These are phyloP conservation scores for Sinella curviseta DNA, from an alignment of 1,140 invertebrate genomes.

Conservation along the genomic window DNA sequence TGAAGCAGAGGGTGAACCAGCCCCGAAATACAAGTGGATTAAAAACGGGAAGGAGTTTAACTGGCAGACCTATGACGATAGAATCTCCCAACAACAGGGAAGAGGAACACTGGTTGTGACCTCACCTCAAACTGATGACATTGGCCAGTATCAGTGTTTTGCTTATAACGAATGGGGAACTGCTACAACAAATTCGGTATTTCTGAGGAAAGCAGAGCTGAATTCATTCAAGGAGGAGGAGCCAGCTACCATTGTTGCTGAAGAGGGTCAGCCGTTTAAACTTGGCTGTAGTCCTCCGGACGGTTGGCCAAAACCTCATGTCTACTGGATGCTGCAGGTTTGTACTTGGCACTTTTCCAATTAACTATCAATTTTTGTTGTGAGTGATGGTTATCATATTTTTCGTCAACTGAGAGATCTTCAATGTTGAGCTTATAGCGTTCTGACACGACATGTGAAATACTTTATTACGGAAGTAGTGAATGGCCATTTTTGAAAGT, in stretches of 20 bases:
- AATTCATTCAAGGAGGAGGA: slow-evolving; percentile 84
- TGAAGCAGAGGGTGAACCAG: slow-evolving; percentile 87
- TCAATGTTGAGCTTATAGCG: not conserved
- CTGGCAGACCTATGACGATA: slow-evolving; percentile 74
- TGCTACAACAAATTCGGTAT: slow-evolving; percentile 85
- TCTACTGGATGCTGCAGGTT: slow-evolving; percentile 86
- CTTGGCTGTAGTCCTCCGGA: slow-evolving; percentile 85
- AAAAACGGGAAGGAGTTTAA: slow-evolving; percentile 88
- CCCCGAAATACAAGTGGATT: slow-evolving; percentile 88
- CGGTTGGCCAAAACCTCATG: slow-evolving; percentile 89
- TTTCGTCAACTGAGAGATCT: slow-evolving; percentile 27
- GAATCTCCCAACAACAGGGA: slow-evolving; percentile 88
- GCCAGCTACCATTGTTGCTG: slow-evolving; percentile 64
- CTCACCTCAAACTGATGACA: slow-evolving; percentile 74
- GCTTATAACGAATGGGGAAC: slow-evolving; percentile 92
- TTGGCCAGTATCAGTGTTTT: slow-evolving; percentile 92
- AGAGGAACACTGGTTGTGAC: slow-evolving; percentile 88
- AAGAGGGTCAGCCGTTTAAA: slow-evolving; percentile 84
- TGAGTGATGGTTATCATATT: slow-evolving; percentile 27
- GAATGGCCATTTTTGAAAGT: no score
- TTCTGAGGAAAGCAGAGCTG: slow-evolving; percentile 89
- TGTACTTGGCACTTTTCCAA: not conserved
- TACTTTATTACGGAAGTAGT: no score
- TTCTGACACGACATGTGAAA: not conserved
- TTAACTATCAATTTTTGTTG: not conserved